Percentiles rank a stretch among this genome's conserved stretches.
phyloP scores from a whole-genome alignment of 2,888 invertebrate genomes.

The Drosophila dives region DNA sequence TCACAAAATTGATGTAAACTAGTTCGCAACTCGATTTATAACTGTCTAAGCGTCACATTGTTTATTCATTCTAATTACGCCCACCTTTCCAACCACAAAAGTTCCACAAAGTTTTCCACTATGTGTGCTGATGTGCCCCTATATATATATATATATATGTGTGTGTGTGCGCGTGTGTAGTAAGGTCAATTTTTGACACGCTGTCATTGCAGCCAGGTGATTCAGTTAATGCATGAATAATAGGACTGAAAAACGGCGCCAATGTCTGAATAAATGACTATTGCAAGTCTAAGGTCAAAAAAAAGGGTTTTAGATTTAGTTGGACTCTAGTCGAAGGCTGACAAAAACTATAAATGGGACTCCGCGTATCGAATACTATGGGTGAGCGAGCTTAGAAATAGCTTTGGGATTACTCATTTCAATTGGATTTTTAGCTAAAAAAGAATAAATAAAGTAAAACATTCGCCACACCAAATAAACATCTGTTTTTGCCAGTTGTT shows the following conservation, averaged over 20 bases:
- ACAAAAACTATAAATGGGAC: neutral
- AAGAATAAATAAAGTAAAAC: neutral
- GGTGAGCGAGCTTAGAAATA: neutral
- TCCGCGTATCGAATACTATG: neutral
- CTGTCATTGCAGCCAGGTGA: slow-evolving; percentile 26
- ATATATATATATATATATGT: neutral
- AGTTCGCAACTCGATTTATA: slow-evolving; percentile 23
- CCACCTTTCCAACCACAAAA: slow-evolving; percentile 30
- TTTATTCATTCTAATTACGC: slow-evolving; percentile 40
- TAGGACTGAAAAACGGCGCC: slow-evolving; percentile 12
- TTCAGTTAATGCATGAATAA: slow-evolving; percentile 32
- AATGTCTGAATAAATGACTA: slow-evolving; percentile 16
- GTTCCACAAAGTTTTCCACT: slow-evolving; percentile 8
- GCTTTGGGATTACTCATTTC: neutral
- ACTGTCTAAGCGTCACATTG: slow-evolving; percentile 18
- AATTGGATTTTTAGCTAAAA: neutral
- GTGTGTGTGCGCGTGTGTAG: neutral
- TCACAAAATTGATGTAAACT: slow-evolving; percentile 35
- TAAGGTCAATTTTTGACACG: slow-evolving; percentile 44
- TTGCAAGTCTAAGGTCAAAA: neutral
- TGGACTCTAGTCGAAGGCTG: neutral
- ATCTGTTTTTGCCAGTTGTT: neutral
- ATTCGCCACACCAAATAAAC: neutral
- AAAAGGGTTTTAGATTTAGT: neutral
- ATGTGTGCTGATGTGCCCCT: neutral